Evolutionary conservation across 2,113 vertebrate species (phyloP).

Genomic region (Gorsachius goisagi): DNA sequence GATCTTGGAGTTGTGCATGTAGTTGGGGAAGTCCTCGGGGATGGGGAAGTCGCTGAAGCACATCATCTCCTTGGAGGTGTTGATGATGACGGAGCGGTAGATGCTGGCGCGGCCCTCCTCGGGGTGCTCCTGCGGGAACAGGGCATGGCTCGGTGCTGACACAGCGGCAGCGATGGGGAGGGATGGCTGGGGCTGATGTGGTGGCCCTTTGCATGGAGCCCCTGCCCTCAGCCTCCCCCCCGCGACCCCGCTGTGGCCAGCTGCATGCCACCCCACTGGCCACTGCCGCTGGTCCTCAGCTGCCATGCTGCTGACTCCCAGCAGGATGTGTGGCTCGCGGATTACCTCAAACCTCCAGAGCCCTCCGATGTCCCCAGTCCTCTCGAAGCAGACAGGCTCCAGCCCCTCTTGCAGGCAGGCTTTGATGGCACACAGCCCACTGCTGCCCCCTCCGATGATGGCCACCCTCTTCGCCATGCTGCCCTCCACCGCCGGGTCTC

Average conservation of each 20-base stretch:
- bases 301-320: not conserved
- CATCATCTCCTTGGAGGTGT: slow-evolving; percentile 93
- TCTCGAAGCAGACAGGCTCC: slow-evolving; percentile 81
- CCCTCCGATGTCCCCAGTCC: slow-evolving; percentile 75
- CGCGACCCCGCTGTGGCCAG: accelerated
- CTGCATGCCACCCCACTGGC: not conserved
- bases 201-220: not conserved
- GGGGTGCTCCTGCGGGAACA: slow-evolving; percentile 70
- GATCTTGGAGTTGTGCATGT: slow-evolving; percentile 82
- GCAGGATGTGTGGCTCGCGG: accelerated
- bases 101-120: slow-evolving; percentile 78
- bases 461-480: slow-evolving; percentile 71
- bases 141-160: accelerated
- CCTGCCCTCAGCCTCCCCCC: not conserved
- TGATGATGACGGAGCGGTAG: slow-evolving; percentile 84
- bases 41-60: slow-evolving; percentile 91
- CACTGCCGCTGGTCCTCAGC: not conserved
- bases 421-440: slow-evolving; percentile 81
- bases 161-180: not conserved
- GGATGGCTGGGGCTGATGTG: not conserved
- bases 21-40: slow-evolving; percentile 87
- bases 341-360: slow-evolving; percentile 81
- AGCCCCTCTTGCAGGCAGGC: slow-evolving; percentile 79
- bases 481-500: not conserved
- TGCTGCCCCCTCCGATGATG: slow-evolving; percentile 80